Evolutionary conservation across 1,140 invertebrate genomes (phyloP), one percentile per base, ranked within the genome.

Genomic region (Papilio glaucus): DNA sequence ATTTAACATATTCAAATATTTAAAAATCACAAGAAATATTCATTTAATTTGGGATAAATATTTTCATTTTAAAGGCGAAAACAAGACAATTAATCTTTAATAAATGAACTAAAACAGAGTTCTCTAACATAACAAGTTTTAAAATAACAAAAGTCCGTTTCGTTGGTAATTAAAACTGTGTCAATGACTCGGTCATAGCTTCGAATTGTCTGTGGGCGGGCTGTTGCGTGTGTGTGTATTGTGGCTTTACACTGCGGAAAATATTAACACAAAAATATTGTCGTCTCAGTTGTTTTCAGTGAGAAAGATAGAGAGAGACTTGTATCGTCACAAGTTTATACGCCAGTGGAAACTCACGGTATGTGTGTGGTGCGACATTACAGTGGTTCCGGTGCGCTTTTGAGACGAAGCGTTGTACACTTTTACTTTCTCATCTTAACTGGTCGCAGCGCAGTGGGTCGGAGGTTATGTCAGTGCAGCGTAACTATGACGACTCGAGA

Each of bases 381-480:
- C n/a, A 38, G 18, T 38, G 39, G 62, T 65, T 65, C 62, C 62
- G 62, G 62, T 9, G 24, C 26, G 21, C 21, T 18, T 4, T 24
- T 18, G n/a, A 9, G 21, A 4, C 8, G 18, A 10, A 6, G 8
- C 15, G 18, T 6, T 33, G 29, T 15, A 39, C 62, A 65, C 62
- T 65, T 65, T 65, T 65, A 65, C 62, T 65, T 65, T 65, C 62
- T 21, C 37, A 39, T 33, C 4, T 37, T 0, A 24, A 37, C 26
- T 37, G 60, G 24, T 21, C 29, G 62, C 62, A 18, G 45, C 6
- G 49, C 49, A 24, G 21, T 39, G 62, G 62, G 62, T 65, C 62
- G 37, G 18, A 39, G 62, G 62, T 65, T 65, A 65, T 65, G 62
- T 65, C 62, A 65, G 62, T 39, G 62, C 39, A 65, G 29, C 37